These are phyloP conservation scores for Drosophila phalerata DNA, from an alignment of 2,888 invertebrate genomes.

Conservation along the genomic window DNA sequence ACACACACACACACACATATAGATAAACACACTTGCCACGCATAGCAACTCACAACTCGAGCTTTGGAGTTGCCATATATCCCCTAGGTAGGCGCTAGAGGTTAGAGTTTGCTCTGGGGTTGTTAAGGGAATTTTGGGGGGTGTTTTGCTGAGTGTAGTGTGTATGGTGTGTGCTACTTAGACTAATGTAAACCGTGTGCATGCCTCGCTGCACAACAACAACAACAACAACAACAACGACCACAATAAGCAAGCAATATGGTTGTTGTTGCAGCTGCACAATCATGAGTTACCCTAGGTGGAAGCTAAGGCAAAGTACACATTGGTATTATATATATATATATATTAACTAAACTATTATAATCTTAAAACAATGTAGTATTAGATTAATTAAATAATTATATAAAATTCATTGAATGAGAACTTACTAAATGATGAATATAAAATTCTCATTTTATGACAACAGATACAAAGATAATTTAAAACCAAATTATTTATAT, in stretches of 20 bases:
- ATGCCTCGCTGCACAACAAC: slow-evolving; percentile 72
- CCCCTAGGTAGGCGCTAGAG: slow-evolving; percentile 49
- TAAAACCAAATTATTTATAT: no score
- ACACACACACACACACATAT: slow-evolving; percentile 8
- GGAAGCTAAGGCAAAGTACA: neutral
- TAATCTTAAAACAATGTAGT: no score
- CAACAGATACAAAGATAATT: no score
- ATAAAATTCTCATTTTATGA: no score
- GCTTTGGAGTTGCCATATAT: slow-evolving; percentile 31
- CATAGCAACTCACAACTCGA: slow-evolving; percentile 26
- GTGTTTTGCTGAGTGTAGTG: neutral
- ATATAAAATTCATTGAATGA: no score
- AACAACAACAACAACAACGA: slow-evolving; percentile 52
- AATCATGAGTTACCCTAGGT: slow-evolving; percentile 9
- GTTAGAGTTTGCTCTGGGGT: slow-evolving; percentile 26
- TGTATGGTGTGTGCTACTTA: slow-evolving; percentile 69
- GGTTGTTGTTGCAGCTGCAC: neutral
- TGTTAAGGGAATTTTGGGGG: slow-evolving; percentile 3
- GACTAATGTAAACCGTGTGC: slow-evolving; percentile 78
- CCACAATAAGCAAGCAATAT: slow-evolving; percentile 28
- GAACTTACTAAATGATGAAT: no score
- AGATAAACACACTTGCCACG: slow-evolving; percentile 13
- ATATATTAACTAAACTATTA: no score
- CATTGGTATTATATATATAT: no score
- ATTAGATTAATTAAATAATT: no score